Evolutionary conservation across 2,888 invertebrate species (phyloP).

Genomic region (Troides aeacus): DNA sequence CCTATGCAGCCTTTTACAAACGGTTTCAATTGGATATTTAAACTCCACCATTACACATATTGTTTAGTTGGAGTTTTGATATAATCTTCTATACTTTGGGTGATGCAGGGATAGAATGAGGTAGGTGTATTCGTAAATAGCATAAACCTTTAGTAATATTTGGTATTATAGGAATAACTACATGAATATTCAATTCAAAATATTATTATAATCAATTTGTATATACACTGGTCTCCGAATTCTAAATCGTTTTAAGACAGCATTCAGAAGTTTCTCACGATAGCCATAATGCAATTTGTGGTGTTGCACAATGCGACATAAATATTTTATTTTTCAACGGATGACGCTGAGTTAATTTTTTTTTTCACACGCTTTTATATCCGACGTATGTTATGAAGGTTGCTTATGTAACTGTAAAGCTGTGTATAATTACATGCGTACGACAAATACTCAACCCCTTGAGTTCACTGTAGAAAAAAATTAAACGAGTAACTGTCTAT

Average conservation of each 20-base stretch:
- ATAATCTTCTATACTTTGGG: too few species aligned
- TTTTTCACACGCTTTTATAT: slow-evolving; percentile 16
- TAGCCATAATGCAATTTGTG: neutral
- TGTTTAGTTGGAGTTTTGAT: too few species aligned
- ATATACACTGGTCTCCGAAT: neutral
- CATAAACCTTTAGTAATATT: too few species aligned
- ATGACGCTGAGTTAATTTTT: slow-evolving; percentile 8
- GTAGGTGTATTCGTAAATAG: too few species aligned
- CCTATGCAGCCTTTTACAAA: too few species aligned
- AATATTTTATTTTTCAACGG: slow-evolving; percentile 8
- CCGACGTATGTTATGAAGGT: slow-evolving; percentile 4
- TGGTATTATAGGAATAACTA: too few species aligned
- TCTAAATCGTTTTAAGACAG: neutral
- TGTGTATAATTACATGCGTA: slow-evolving; percentile 23
- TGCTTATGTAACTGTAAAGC: slow-evolving; percentile 15
- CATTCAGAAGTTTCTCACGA: neutral
- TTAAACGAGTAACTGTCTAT: slow-evolving; percentile 62
- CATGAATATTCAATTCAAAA: too few species aligned
- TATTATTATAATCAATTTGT: neutral
- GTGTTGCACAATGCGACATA: slow-evolving; percentile 6
- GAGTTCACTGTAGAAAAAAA: slow-evolving; percentile 41
- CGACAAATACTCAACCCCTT: slow-evolving; percentile 40
- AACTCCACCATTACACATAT: too few species aligned
- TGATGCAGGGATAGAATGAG: too few species aligned
- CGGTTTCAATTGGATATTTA: too few species aligned